phyloP scores from a whole-genome alignment of 2,113 vertebrate genomes.

The Hypomesus transpacificus region DNA sequence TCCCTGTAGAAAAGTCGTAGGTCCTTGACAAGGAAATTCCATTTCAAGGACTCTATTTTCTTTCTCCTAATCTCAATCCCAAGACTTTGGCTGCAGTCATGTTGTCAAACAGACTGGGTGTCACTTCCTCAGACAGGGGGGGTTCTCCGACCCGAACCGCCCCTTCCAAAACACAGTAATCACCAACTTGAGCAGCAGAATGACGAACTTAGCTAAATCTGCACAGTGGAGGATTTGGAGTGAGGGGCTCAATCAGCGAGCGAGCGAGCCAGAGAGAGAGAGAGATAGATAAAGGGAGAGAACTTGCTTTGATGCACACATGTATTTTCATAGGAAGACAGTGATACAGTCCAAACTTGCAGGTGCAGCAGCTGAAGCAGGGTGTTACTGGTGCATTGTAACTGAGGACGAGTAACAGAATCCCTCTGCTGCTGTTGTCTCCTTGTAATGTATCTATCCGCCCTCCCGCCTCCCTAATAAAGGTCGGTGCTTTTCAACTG shows the following conservation, averaged over 20 bases:
- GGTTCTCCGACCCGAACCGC: neutral
- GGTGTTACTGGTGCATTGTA: too few species aligned
- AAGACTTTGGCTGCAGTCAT: conserved; percentile 28
- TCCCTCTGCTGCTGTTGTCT: too few species aligned
- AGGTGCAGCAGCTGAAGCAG: too few species aligned
- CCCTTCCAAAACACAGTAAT: conserved; percentile 24
- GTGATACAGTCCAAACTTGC: too few species aligned
- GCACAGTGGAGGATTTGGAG: conserved; percentile 28
- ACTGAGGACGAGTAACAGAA: too few species aligned
- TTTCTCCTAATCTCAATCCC: conserved; percentile 49
- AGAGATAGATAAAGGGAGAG: neutral
- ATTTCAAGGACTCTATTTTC: conserved; percentile 38
- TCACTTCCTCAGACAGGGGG: conserved; percentile 1
- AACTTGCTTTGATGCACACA: too few species aligned
- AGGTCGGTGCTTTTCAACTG: conserved; percentile 7
- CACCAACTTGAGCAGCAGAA: conserved; percentile 38
- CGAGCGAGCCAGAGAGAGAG: neutral
- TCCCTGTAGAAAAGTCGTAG: conserved; percentile 38
- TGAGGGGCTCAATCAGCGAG: conserved; percentile 15
- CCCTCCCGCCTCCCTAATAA: neutral
- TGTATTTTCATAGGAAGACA: too few species aligned
- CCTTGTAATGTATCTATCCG: neutral
- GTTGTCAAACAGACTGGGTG: conserved; percentile 4
- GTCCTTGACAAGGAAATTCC: conserved; percentile 27
- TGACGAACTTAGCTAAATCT: conserved; percentile 31